phyloP scores from a whole-genome alignment of 2,113 vertebrate species.

The Regulus satrapa region DNA sequence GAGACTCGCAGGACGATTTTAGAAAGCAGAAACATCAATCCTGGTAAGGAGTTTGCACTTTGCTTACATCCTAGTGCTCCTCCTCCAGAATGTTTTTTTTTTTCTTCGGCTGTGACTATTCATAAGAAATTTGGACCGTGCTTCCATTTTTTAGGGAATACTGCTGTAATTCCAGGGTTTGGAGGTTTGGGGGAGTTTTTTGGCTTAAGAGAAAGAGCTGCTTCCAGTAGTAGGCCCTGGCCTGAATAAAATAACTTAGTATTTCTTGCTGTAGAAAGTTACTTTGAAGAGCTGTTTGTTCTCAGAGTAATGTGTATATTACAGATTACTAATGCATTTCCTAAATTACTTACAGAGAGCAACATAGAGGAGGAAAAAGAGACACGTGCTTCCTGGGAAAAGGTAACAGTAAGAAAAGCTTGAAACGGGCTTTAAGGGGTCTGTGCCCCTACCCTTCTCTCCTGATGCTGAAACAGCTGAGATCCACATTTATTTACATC shows the following conservation, averaged over 20 bases:
- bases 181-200: neutral
- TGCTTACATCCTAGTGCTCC: fast-evolving
- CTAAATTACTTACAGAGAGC: constrained; percentile 51
- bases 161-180: neutral
- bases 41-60: constrained; percentile 54
- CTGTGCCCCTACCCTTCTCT: neutral
- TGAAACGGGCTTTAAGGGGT: neutral
- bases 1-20: constrained; percentile 68
- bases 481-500: neutral
- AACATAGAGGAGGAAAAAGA: constrained; percentile 32
- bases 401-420: constrained; percentile 60
- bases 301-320: neutral
- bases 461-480: neutral
- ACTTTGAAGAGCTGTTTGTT: neutral
- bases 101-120: neutral
- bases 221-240: neutral
- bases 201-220: neutral
- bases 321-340: neutral
- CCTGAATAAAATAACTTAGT: neutral
- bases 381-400: neutral
- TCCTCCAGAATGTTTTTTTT: neutral
- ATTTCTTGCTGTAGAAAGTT: neutral
- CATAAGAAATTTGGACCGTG: neutral
- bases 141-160: neutral
- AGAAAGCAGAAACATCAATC: constrained; percentile 63